Conservation (phyloP, 2,888 invertebrate genomes). For the Hirtodrosophila alboralis region DNA sequence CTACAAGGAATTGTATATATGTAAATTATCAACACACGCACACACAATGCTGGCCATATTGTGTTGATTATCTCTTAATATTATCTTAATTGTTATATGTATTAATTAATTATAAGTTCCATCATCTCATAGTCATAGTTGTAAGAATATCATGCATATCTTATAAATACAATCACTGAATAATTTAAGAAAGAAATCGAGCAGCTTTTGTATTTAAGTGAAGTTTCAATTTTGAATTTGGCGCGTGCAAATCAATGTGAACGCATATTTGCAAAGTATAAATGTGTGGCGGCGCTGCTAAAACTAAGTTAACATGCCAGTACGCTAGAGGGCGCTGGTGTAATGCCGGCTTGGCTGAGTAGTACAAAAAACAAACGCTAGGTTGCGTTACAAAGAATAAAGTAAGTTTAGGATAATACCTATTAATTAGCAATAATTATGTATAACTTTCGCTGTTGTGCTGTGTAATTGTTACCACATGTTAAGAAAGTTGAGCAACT, state of each 20-base stretch:
- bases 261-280: not conserved
- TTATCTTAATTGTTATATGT: constrained; percentile 59
- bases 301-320: no score
- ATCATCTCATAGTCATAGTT: constrained; percentile 78
- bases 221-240: constrained; percentile 5
- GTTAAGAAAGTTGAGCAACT: constrained; percentile 7
- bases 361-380: no score
- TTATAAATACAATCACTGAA: constrained; percentile 34
- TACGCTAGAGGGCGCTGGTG: no score
- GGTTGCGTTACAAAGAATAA: no score
- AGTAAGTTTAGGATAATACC: constrained; percentile 14
- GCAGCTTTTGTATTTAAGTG: not conserved
- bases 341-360: no score
- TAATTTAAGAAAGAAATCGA: constrained; percentile 20
- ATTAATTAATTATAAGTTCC: constrained; percentile 58
- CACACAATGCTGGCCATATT: constrained; percentile 50
- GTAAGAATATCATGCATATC: constrained; percentile 57
- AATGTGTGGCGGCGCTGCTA: no score
- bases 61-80: constrained; percentile 43
- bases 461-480: constrained; percentile 9
- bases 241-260: constrained; percentile 11
- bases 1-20: constrained; percentile 9
- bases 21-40: constrained; percentile 9
- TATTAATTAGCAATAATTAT: constrained; percentile 4
- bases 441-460: not conserved